These are phyloP conservation scores for Coelopa frigida DNA, from an alignment of 1,140 invertebrate genomes.

Conservation along the genomic window DNA sequence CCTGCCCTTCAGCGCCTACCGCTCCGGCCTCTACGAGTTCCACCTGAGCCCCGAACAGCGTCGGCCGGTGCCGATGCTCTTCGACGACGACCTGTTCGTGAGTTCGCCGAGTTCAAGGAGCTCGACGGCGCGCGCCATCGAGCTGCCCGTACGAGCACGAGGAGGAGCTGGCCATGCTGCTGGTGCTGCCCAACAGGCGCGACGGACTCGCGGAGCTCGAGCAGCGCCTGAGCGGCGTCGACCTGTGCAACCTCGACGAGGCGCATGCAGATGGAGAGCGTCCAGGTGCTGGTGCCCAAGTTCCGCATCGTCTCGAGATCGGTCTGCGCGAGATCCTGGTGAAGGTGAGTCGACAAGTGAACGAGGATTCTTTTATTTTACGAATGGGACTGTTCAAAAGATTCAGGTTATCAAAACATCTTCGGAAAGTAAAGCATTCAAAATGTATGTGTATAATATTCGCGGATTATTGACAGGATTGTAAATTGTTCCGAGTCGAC, in stretches of 20 bases:
- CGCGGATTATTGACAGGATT: too few species aligned
- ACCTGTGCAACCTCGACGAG: constrained; percentile 37
- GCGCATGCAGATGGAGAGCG: constrained; percentile 34
- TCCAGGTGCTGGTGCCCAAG: constrained; percentile 56
- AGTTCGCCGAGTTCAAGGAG: constrained; percentile 40
- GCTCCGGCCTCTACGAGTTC: constrained; percentile 36
- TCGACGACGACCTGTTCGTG: constrained; percentile 40
- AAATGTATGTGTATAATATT: too few species aligned
- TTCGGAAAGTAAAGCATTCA: neutral
- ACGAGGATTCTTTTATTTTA: too few species aligned
- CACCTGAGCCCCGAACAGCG: constrained; percentile 14
- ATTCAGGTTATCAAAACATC: too few species aligned
- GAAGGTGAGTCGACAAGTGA: constrained; percentile 17
- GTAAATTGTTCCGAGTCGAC: too few species aligned
- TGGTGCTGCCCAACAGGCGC: constrained; percentile 53
- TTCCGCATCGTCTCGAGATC: constrained; percentile 57
- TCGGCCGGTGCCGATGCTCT: constrained; percentile 31
- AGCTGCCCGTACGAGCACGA: constrained; percentile 47
- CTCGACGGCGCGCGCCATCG: constrained; percentile 44
- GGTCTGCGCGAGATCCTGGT: constrained; percentile 27
- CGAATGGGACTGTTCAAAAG: too few species aligned
- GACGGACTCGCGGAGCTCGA: constrained; percentile 49
- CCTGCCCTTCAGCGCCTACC: constrained; percentile 35
- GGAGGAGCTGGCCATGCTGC: constrained; percentile 48
- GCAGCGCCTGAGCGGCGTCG: constrained; percentile 44